phyloP scores from a whole-genome alignment of 2,888 invertebrate genomes.

The Cryptus viduatorius region DNA sequence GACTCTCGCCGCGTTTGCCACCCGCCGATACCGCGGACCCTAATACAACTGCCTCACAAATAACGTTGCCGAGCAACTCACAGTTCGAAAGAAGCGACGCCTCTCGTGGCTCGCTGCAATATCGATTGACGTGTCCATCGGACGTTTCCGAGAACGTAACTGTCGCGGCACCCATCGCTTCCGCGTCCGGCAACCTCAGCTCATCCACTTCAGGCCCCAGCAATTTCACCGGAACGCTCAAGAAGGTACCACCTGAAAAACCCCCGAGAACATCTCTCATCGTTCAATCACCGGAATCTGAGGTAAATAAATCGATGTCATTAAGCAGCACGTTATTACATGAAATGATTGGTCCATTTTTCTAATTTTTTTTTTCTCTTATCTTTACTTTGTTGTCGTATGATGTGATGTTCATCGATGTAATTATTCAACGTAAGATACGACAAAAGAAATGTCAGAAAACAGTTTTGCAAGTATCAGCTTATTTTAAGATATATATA shows the following conservation, averaged over 20 bases:
- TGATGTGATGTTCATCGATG: not conserved
- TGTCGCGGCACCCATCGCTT: slow-evolving; percentile 50
- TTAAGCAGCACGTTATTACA: slow-evolving; percentile 29
- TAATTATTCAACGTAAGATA: not conserved
- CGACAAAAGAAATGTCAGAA: not conserved
- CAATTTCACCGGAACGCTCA: slow-evolving; percentile 81
- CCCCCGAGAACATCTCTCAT: slow-evolving; percentile 83
- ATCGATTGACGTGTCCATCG: slow-evolving; percentile 77
- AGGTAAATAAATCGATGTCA: slow-evolving; percentile 77
- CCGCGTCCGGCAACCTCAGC: slow-evolving; percentile 57
- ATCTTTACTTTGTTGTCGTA: not conserved
- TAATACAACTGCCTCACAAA: slow-evolving; percentile 79
- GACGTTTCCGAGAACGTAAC: slow-evolving; percentile 67
- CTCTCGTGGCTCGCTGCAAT: slow-evolving; percentile 79
- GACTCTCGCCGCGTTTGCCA: slow-evolving; percentile 80
- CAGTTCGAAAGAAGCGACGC: slow-evolving; percentile 81
- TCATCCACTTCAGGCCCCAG: slow-evolving; percentile 60
- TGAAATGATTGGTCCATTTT: slow-evolving; percentile 10
- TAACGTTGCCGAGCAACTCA: slow-evolving; percentile 79
- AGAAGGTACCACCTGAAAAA: slow-evolving; percentile 84
- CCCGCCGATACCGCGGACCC: slow-evolving; percentile 76
- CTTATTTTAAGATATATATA: not conserved
- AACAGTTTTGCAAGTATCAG: not conserved
- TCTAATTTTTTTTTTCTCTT: not conserved
- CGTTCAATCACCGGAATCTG: slow-evolving; percentile 82